A percentile compares a stretch with the other conserved stretches of the same genome.
These are phyloP conservation scores for Catharus fuscescens DNA, from an alignment of 2,113 vertebrate species.

Conservation along the genomic window DNA sequence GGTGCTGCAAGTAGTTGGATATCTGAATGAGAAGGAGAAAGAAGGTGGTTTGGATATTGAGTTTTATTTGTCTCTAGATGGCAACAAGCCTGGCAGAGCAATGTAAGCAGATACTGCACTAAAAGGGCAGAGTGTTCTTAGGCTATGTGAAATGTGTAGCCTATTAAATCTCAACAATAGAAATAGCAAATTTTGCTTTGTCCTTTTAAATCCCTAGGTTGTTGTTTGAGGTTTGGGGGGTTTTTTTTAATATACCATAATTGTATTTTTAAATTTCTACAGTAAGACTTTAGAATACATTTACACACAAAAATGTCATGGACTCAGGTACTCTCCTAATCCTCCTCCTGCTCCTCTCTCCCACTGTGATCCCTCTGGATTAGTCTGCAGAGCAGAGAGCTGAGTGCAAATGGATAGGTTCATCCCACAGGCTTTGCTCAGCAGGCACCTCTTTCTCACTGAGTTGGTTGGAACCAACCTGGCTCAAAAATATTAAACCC, in stretches of 20 bases:
- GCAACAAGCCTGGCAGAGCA: neutral
- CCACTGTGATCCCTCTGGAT: neutral
- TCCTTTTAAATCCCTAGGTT: neutral
- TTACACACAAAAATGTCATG: neutral
- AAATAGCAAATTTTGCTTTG: neutral
- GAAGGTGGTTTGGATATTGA: neutral
- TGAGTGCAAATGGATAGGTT: neutral
- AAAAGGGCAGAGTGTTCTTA: neutral
- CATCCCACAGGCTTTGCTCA: neutral
- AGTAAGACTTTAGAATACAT: neutral
- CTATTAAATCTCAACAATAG: neutral
- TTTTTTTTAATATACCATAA: neutral
- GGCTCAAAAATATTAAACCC: neutral
- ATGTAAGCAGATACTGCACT: neutral
- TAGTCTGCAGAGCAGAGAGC: neutral
- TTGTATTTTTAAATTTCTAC: neutral
- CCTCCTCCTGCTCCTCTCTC: neutral
- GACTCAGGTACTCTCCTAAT: neutral
- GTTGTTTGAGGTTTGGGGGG: neutral
- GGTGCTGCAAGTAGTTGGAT: neutral
- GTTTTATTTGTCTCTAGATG: neutral
- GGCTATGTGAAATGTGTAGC: neutral
- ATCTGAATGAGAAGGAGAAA: neutral
- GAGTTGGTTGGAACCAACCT: neutral
- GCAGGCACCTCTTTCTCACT: neutral